A percentile compares a stretch with the other conserved stretches of the same genome.
These are phyloP conservation scores for Patiria pectinifera DNA, from an alignment of 53 echinoderm and acorn worm species.

Conservation along the genomic window DNA sequence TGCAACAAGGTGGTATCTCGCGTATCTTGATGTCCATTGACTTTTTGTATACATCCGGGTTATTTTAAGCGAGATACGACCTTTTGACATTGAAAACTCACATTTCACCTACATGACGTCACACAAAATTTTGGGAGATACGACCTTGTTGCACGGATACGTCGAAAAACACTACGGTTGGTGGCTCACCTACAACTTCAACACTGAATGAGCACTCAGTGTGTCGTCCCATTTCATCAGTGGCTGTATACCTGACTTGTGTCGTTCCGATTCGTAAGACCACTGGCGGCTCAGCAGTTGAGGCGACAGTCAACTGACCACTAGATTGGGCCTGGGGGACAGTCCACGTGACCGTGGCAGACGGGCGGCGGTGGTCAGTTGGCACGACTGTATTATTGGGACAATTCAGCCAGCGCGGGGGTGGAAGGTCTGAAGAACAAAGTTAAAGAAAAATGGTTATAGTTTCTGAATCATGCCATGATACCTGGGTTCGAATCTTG, in stretches of 20 bases:
- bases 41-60: too few relatives aligned
- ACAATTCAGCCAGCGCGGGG: slow-evolving; percentile 52
- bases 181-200: slow-evolving; percentile 55
- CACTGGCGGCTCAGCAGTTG: slow-evolving; percentile 28
- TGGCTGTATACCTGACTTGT: slow-evolving; percentile 41
- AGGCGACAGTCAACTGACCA: slow-evolving; percentile 26
- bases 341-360: slow-evolving; percentile 48
- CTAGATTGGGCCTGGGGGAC: slow-evolving; percentile 46
- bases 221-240: neutral
- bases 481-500: too few relatives aligned
- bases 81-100: too few relatives aligned
- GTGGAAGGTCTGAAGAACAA: slow-evolving; percentile 5
- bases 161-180: neutral
- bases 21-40: too few relatives aligned
- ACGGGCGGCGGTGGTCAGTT: slow-evolving; percentile 37
- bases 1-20: too few relatives aligned
- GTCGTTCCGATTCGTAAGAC: slow-evolving; percentile 26
- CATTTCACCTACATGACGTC: too few relatives aligned
- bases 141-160: too few relatives aligned
- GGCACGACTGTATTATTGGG: slow-evolving; percentile 34
- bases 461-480: neutral
- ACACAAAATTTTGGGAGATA: too few relatives aligned
- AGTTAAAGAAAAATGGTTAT: neutral
- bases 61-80: too few relatives aligned
- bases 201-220: slow-evolving; percentile 56